Percentiles rank a stretch among this genome's conserved stretches.
phyloP scores from a whole-genome alignment of 2,113 vertebrate genomes.

The Grammomys dolichurus region DNA sequence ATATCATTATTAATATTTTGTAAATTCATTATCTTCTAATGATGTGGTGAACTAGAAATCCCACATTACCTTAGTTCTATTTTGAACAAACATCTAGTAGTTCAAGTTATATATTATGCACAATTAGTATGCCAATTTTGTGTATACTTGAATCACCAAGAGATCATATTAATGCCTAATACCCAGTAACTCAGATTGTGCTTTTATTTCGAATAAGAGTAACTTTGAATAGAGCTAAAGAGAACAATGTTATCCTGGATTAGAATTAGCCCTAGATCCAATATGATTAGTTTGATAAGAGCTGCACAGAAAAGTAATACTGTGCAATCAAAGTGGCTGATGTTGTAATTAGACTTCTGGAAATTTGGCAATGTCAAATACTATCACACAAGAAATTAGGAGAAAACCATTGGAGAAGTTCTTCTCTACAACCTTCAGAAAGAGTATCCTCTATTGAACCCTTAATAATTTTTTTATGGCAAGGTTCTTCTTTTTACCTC shows the following conservation, averaged over 20 bases:
- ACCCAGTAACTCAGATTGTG: not conserved
- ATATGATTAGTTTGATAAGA: not conserved
- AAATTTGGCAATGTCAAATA: not conserved
- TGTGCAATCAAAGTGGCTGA: not conserved
- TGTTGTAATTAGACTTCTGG: accelerated
- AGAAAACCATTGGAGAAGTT: not conserved
- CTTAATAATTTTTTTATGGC: not conserved
- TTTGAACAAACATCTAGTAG: not conserved
- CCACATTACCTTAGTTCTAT: not conserved
- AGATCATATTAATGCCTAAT: not conserved
- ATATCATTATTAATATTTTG: not conserved
- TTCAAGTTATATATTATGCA: not conserved
- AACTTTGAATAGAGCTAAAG: not conserved
- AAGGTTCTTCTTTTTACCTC: not conserved
- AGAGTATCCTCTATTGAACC: not conserved
- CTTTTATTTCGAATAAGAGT: not conserved
- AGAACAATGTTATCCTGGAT: not conserved
- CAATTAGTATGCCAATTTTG: not conserved
- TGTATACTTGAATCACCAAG: not conserved
- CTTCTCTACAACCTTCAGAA: not conserved
- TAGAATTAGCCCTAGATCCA: not conserved
- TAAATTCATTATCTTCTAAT: not conserved
- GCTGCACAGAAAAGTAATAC: not conserved
- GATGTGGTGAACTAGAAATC: not conserved
- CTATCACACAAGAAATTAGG: not conserved